Evolutionary conservation across 2,888 invertebrate genomes (phyloP).

Genomic region (Rotaria magnacalcarata): DNA sequence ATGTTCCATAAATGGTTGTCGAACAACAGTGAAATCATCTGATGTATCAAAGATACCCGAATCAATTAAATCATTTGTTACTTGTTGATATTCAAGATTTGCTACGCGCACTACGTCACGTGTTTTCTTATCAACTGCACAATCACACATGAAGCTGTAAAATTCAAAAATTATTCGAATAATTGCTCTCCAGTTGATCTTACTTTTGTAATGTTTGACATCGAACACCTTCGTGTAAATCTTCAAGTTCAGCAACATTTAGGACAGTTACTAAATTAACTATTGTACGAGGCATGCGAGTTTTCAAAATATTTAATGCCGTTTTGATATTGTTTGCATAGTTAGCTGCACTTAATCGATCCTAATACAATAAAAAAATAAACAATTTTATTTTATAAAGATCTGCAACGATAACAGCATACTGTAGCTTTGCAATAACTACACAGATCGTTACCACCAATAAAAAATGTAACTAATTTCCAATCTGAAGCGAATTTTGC

Average conservation of each 20-base stretch:
- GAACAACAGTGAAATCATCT: slow-evolving; percentile 55
- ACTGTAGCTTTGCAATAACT: slow-evolving; percentile 48
- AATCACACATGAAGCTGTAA: neutral
- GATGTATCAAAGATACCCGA: slow-evolving; percentile 53
- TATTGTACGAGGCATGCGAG: slow-evolving; percentile 54
- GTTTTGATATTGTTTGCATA: slow-evolving; percentile 50
- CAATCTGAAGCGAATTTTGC: slow-evolving; percentile 49
- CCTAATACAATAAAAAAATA: slow-evolving; percentile 46
- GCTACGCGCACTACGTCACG: neutral
- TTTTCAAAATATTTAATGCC: slow-evolving; percentile 53
- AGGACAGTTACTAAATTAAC: slow-evolving; percentile 56
- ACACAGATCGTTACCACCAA: slow-evolving; percentile 50
- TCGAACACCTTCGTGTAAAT: slow-evolving; percentile 47
- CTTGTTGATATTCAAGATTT: slow-evolving; percentile 49
- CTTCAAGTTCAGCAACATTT: slow-evolving; percentile 52
- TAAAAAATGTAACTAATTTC: slow-evolving; percentile 49
- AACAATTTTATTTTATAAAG: neutral
- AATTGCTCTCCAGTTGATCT: neutral
- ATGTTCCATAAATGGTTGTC: slow-evolving; percentile 55
- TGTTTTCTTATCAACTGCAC: neutral
- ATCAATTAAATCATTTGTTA: slow-evolving; percentile 49
- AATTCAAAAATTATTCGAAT: neutral
- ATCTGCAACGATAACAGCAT: neutral
- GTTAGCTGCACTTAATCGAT: slow-evolving; percentile 48
- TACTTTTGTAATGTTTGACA: slow-evolving; percentile 33